A percentile compares a stretch with the other conserved stretches of the same genome.
phyloP scores from a whole-genome alignment of 2,113 vertebrate species.

The Myotis brandtii region DNA sequence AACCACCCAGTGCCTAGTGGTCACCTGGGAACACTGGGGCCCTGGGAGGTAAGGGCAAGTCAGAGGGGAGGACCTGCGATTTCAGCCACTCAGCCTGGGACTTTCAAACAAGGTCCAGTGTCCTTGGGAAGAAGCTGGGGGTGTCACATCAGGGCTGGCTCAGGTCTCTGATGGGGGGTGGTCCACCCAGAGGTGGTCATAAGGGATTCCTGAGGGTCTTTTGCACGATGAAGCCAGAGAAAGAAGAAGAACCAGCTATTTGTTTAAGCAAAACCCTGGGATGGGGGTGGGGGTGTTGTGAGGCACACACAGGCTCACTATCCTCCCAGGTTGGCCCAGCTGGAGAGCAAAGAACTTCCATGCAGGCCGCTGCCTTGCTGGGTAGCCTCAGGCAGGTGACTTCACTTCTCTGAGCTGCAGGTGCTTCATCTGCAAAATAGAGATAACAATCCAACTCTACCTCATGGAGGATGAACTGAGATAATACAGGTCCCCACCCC shows the following conservation, averaged over 20 bases:
- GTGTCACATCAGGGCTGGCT: background rate
- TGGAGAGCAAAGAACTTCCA: background rate
- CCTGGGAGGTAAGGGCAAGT: background rate
- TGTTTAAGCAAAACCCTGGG: constrained; percentile 71
- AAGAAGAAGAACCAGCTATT: constrained; percentile 66
- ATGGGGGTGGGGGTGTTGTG: background rate
- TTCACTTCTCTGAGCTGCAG: background rate
- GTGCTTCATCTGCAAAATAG: background rate
- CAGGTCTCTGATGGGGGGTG: background rate
- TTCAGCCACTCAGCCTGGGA: background rate
- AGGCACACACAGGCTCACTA: background rate
- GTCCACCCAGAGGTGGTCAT: background rate
- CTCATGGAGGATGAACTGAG: background rate
- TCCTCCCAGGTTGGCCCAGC: background rate
- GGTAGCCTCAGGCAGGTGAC: background rate
- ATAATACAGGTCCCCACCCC: background rate
- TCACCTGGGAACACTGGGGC: background rate
- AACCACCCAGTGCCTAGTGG: background rate
- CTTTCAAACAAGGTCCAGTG: background rate
- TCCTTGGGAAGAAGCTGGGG: background rate
- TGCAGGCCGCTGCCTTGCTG: background rate
- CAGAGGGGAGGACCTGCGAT: background rate
- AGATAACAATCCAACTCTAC: background rate
- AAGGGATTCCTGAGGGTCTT: background rate
- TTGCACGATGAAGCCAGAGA: constrained; percentile 54